Evolutionary conservation across 1,140 invertebrate species (phyloP).

Genomic region (Thrips palmi): DNA sequence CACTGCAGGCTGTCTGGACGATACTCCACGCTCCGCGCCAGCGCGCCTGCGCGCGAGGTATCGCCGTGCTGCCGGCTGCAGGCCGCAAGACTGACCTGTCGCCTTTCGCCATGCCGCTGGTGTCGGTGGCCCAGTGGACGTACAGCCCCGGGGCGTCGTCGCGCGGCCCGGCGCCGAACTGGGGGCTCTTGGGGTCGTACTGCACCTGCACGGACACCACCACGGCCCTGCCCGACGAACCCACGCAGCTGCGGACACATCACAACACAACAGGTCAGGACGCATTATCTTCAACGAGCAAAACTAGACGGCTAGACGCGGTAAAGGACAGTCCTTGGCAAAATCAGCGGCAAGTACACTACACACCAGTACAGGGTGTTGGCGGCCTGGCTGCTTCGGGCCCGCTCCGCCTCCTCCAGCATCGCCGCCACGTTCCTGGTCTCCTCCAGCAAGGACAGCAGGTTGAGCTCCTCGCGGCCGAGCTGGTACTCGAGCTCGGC

Average conservation of each 20-base stretch:
- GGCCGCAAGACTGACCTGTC: constrained; percentile 35
- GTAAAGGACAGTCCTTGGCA: constrained; percentile 9
- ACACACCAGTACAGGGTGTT: constrained; percentile 44
- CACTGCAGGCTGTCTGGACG: background rate
- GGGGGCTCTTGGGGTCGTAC: constrained; percentile 42
- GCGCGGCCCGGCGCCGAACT: constrained; percentile 36
- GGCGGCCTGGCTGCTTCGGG: constrained; percentile 24
- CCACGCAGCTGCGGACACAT: constrained; percentile 9
- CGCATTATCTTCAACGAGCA: background rate
- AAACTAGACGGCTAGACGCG: background rate
- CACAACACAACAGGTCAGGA: background rate
- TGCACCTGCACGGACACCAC: constrained; percentile 44
- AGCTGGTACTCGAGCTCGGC: constrained; percentile 76
- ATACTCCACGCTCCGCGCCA: background rate
- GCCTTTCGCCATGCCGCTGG: constrained; percentile 50
- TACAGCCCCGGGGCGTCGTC: constrained; percentile 38
- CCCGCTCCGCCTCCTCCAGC: constrained; percentile 46
- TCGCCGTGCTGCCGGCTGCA: background rate
- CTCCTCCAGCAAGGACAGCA: constrained; percentile 66
- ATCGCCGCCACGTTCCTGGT: constrained; percentile 55
- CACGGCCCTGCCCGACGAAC: constrained; percentile 20
- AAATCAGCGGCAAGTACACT: background rate
- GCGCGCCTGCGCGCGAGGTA: background rate
- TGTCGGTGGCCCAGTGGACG: constrained; percentile 58
- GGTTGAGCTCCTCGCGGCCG: constrained; percentile 68